Conservation (phyloP, 92 coral and sea anemone genomes). For the Pocillopora meandrina region DNA sequence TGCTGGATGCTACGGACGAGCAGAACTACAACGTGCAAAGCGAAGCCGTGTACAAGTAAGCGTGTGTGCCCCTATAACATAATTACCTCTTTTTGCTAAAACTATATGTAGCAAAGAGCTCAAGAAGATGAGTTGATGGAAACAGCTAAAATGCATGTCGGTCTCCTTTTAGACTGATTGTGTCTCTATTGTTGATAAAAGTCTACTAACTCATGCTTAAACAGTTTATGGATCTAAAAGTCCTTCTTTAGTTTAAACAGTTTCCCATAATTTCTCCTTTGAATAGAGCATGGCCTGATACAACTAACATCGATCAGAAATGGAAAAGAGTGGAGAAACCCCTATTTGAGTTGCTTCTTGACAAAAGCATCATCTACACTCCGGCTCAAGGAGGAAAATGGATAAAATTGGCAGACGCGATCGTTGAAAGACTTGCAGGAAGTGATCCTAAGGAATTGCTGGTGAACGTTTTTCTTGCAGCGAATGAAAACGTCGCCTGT, state of each 20-base stretch:
- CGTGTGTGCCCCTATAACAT: too few species aligned
- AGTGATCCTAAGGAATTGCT: conserved; percentile 32
- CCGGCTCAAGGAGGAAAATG: conserved; percentile 64
- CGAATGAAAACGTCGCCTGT: conserved; percentile 57
- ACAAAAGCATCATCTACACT: conserved; percentile 45
- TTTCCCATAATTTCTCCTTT: neutral
- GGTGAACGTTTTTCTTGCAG: conserved; percentile 20
- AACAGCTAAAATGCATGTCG: too few species aligned
- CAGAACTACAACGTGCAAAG: neutral
- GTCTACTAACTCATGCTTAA: too few species aligned
- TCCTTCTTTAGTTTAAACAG: neutral
- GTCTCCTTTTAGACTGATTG: too few species aligned
- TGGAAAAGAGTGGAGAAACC: conserved; percentile 62
- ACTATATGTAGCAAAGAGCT: too few species aligned
- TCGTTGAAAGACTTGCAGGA: conserved; percentile 30
- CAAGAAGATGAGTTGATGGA: too few species aligned
- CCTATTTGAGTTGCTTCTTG: conserved; percentile 38
- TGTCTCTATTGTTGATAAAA: too few species aligned
- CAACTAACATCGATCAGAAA: conserved; percentile 52
- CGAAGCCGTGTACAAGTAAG: conserved; percentile 37
- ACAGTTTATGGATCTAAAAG: neutral
- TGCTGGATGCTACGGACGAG: conserved; percentile 30
- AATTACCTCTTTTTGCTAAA: too few species aligned
- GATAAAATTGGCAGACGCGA: conserved; percentile 54
- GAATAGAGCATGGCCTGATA: conserved; percentile 73